phyloP scores from a whole-genome alignment of 1,140 invertebrate species.

The Lutraria rhynchaena region DNA sequence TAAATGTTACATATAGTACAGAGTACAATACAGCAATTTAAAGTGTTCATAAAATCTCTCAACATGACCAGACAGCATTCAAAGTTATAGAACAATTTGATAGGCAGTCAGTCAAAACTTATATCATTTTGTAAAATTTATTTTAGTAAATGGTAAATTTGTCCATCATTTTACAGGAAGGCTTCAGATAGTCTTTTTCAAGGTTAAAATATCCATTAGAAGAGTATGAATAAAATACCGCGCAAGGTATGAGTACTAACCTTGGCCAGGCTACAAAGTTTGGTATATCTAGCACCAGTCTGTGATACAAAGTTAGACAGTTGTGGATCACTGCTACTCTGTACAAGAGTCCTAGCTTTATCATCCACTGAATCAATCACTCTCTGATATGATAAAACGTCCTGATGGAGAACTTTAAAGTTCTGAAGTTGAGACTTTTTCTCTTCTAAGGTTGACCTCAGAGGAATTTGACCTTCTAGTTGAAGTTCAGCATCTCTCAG shows the following conservation, averaged over 20 bases:
- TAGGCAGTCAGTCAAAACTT: neutral
- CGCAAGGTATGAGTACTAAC: too few species aligned
- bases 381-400: constrained; percentile 93
- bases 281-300: constrained; percentile 74
- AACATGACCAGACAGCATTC: neutral
- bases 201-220: too few species aligned
- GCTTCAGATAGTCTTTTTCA: too few species aligned
- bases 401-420: constrained; percentile 92
- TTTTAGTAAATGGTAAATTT: too few species aligned
- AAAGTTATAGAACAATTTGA: neutral
- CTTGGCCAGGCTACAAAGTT: constrained; percentile 77
- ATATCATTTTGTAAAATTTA: too few species aligned
- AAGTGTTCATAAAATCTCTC: neutral
- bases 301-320: constrained; percentile 73
- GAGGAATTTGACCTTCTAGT: constrained; percentile 87
- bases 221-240: too few species aligned
- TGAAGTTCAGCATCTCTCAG: constrained; percentile 89
- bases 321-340: constrained; percentile 82
- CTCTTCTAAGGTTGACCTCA: constrained; percentile 95
- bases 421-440: constrained; percentile 88
- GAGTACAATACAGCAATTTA: neutral
- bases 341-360: constrained; percentile 89
- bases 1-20: neutral
- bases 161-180: too few species aligned
- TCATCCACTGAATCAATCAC: constrained; percentile 92